These are phyloP conservation scores for Sarcophaga subvicina DNA, from an alignment of 2,888 invertebrate genomes.

Conservation along the genomic window DNA sequence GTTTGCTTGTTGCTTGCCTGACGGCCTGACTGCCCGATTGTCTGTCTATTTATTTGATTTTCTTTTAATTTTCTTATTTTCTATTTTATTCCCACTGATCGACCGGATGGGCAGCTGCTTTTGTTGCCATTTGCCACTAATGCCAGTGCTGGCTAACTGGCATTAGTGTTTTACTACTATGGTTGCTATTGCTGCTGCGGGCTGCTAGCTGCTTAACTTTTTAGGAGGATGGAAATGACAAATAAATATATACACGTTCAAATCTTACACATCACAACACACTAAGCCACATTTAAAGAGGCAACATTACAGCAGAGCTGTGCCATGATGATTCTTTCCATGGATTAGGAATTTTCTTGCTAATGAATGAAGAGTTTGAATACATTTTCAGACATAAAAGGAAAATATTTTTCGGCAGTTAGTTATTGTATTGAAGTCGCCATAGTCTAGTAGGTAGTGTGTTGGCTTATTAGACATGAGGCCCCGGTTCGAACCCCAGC, in stretches of 20 bases:
- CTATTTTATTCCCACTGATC: slow-evolving; percentile 69
- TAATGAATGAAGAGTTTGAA: too few species aligned
- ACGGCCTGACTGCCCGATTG: slow-evolving; percentile 9
- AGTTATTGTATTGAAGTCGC: too few species aligned
- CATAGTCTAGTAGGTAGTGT: too few species aligned
- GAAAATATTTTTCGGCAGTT: too few species aligned
- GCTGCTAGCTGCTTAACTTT: slow-evolving; percentile 36
- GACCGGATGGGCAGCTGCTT: slow-evolving; percentile 79
- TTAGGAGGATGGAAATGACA: slow-evolving; percentile 66
- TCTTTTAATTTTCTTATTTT: slow-evolving; percentile 68
- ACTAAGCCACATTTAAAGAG: slow-evolving; percentile 57
- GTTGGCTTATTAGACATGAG: too few species aligned
- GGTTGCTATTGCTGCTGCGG: slow-evolving; percentile 20
- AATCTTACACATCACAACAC: slow-evolving; percentile 47
- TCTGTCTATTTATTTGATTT: slow-evolving; percentile 44
- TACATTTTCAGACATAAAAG: too few species aligned
- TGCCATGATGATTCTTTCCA: background rate
- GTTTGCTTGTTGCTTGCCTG: background rate
- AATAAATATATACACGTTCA: slow-evolving; percentile 59
- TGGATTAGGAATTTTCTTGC: too few species aligned
- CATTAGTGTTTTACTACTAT: background rate
- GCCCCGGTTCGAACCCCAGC: too few species aligned
- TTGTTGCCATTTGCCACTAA: slow-evolving; percentile 53
- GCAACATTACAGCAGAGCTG: slow-evolving; percentile 33
- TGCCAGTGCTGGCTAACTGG: slow-evolving; percentile 7